Conservation (phyloP, 35 echinoderm and acorn worm species). For the Hemicentrotus pulcherrimus region DNA sequence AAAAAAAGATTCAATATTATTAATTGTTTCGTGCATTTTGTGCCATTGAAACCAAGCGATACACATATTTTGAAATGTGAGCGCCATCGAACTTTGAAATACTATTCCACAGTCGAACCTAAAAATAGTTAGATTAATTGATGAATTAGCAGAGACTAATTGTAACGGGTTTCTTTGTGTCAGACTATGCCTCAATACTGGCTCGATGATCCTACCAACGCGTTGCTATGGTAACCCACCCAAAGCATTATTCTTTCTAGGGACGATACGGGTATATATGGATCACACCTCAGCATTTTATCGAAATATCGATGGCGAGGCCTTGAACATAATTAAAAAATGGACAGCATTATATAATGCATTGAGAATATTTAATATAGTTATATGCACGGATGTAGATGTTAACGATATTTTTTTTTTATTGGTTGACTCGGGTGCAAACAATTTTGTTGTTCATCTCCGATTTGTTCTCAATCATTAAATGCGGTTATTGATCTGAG, state of each 20-base stretch:
- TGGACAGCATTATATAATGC: background rate
- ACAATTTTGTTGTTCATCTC: too few relatives aligned
- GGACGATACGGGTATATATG: background rate
- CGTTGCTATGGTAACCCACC: background rate
- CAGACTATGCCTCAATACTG: background rate
- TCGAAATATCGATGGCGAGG: background rate
- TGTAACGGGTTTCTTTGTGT: background rate
- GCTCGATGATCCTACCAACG: background rate
- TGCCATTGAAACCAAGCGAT: too few relatives aligned
- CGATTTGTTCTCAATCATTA: background rate
- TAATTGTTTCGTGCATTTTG: too few relatives aligned
- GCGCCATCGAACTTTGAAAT: too few relatives aligned
- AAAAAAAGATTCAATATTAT: too few relatives aligned
- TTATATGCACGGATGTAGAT: too few relatives aligned
- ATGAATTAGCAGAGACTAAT: background rate
- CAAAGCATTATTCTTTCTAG: background rate
- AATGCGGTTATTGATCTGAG: background rate
- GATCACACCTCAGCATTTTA: background rate
- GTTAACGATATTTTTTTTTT: too few relatives aligned
- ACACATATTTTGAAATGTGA: too few relatives aligned
- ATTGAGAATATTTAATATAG: too few relatives aligned
- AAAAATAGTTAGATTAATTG: too few relatives aligned
- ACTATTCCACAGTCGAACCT: too few relatives aligned
- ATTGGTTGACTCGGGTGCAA: too few relatives aligned
- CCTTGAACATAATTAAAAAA: background rate